phyloP scores from a whole-genome alignment of 30 jellyfish, hydroid and myxozoan genomes.

The Cassiopea xamachana region DNA sequence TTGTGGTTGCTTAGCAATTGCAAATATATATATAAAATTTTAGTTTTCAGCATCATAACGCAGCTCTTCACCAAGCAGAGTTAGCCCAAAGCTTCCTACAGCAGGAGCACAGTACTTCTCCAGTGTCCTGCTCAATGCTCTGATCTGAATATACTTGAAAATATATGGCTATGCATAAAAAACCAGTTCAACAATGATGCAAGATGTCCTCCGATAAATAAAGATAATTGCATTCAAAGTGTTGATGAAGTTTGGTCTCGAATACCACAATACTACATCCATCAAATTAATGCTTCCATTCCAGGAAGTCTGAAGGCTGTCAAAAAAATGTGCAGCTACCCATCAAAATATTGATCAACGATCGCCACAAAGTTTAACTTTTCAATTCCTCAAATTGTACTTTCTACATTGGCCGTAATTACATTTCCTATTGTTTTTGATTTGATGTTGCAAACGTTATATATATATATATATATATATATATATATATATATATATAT shows the following conservation, averaged over 20 bases:
- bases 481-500: too few relatives aligned
- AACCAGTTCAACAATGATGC: constrained; percentile 13
- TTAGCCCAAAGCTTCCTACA: not conserved
- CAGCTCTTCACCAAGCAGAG: constrained; percentile 18
- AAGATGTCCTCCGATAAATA: not conserved
- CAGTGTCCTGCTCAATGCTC: constrained; percentile 34
- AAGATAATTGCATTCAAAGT: not conserved
- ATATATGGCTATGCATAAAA: not conserved
- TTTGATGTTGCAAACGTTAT: not conserved
- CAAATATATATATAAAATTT: too few relatives aligned
- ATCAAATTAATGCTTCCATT: not conserved
- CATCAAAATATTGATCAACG: not conserved
- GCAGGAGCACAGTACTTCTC: not conserved
- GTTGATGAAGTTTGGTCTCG: constrained; percentile 3
- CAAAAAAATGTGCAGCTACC: not conserved
- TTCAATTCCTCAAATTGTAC: not conserved
- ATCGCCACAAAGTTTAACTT: not conserved
- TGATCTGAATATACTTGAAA: constrained; percentile 19
- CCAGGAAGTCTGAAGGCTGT: constrained; percentile 14
- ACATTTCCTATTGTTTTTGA: not conserved
- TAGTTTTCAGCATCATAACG: constrained; percentile 24
- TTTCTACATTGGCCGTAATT: not conserved
- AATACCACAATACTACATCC: not conserved
- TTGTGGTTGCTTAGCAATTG: too few relatives aligned
- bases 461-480: too few relatives aligned